A percentile compares a stretch with the other conserved stretches of the same genome.
Conservation (phyloP, 2,113 vertebrate genomes). For the Leucoraja erinaceus region DNA sequence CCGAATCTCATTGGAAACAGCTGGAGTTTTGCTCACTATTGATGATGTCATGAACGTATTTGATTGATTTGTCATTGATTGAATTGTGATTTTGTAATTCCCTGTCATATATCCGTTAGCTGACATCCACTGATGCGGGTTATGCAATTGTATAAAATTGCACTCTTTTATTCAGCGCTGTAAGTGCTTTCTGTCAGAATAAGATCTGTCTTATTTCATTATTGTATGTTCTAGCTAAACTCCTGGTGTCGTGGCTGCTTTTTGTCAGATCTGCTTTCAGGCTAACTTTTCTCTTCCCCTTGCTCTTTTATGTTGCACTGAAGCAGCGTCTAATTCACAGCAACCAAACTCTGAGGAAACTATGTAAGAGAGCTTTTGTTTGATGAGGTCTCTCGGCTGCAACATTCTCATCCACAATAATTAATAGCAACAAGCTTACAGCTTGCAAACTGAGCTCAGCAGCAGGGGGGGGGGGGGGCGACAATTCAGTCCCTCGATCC, state of each 20-base stretch:
- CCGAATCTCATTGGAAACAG: not conserved
- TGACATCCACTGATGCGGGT: not conserved
- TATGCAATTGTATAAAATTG: slow-evolving; percentile 8
- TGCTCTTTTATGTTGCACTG: not conserved
- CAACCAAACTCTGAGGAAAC: not conserved
- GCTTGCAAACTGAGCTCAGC: not conserved
- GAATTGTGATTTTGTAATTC: not conserved
- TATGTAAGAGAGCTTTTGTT: not conserved
- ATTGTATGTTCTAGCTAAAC: not conserved
- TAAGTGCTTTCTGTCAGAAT: not conserved
- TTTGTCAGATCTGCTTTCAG: not conserved
- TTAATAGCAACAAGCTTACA: not conserved
- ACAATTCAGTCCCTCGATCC: not conserved
- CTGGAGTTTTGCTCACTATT: not conserved
- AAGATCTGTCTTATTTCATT: not conserved
- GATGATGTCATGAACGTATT: not conserved
- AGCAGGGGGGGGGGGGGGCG: not conserved
- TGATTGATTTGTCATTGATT: not conserved
- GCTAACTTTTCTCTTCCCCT: not conserved
- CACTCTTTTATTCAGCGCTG: not conserved
- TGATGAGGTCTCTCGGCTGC: not conserved
- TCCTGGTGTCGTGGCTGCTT: not conserved
- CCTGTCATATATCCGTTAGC: not conserved
- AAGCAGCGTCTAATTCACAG: not conserved
- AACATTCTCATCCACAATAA: not conserved